phyloP scores from a whole-genome alignment of 2,888 invertebrate species.

The Stratiomys singularior region DNA sequence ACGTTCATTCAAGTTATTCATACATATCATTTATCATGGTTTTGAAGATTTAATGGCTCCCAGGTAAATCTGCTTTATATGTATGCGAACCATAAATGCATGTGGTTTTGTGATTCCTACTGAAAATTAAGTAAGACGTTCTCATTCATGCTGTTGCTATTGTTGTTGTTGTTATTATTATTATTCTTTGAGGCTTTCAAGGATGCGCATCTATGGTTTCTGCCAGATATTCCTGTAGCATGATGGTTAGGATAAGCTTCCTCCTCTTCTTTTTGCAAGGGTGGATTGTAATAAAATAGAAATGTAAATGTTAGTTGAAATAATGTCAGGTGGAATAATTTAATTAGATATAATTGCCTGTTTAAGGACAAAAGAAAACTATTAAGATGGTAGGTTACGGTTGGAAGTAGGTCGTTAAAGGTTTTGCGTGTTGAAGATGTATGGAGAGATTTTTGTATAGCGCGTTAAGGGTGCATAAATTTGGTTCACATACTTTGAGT shows the following conservation, averaged over 20 bases:
- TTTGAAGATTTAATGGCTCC: conserved; percentile 56
- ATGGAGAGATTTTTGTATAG: too few species aligned
- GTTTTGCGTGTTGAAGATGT: too few species aligned
- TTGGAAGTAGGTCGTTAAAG: background rate
- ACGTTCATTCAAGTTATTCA: conserved; percentile 23
- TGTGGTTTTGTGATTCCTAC: conserved; percentile 55
- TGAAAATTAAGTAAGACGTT: conserved; percentile 55
- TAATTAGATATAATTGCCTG: conserved; percentile 35
- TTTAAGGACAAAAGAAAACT: background rate
- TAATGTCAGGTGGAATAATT: conserved; percentile 45
- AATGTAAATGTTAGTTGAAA: conserved; percentile 40
- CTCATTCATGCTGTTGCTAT: too few species aligned
- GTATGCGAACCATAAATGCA: conserved; percentile 55
- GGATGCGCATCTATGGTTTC: background rate
- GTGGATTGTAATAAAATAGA: background rate
- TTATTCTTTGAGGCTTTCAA: background rate
- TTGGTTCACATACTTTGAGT: too few species aligned
- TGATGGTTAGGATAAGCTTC: background rate
- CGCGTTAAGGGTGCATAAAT: too few species aligned
- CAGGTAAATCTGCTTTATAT: conserved; percentile 51
- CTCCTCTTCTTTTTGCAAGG: background rate
- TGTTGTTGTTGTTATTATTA: conserved; percentile 11
- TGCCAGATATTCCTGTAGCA: background rate
- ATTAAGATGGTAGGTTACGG: background rate
- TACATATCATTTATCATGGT: conserved; percentile 54